Base-by-base conservation (phyloP, 2,888 invertebrate species). In the Pyrrhosoma nymphula region DNA sequence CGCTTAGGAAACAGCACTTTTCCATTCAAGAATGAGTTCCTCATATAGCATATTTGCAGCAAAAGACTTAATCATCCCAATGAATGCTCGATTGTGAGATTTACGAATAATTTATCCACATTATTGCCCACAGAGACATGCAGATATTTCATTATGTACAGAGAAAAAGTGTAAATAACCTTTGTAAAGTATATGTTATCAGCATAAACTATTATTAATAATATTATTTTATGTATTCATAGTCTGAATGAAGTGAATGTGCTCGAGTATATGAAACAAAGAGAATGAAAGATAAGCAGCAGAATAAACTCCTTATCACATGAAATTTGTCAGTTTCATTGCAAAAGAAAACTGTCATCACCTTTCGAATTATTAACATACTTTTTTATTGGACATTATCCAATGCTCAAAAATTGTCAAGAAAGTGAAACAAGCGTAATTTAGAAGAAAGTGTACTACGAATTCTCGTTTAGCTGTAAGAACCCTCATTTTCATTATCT, bases 191-290 rank as follows among this genome's bases (percentile, higher is more conserved):
- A 69, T 47, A 47, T 93, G 69, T 69, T 93, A 93, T 93, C 69
- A 69, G 12, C 6, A 30, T 82, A 30, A 82, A 82, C 30, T 93
- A 93, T 93, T 93, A 93, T 39, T 39, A 93, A 35, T 93, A 63
- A 69, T 93, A 93, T 93, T 93, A 63, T 93, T 63, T 93, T 93
- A 93, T 93, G 93, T 93, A 93, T 93, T 47, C 26, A 26, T 16
- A 93, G 47, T 63, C 69, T 35, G 12, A 69, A 69, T 93, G 69
- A 69, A 69, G 93, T 93, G 93, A 69, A 93, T 69, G 93, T 93
- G 93, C 69, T 47, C 69, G 60, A 93, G 47, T 23, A 63, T 69
- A 30, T 69, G 93, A 93, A 26, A 26, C 26, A 14, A 89, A 69
- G 69, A 63, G 47, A 26, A 55, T 55, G 69, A 93, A n/a, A 26